A percentile compares a stretch with the other conserved stretches of the same genome.
Conservation (phyloP, 2,888 invertebrate species). For the Ophonus ardosiacus region DNA sequence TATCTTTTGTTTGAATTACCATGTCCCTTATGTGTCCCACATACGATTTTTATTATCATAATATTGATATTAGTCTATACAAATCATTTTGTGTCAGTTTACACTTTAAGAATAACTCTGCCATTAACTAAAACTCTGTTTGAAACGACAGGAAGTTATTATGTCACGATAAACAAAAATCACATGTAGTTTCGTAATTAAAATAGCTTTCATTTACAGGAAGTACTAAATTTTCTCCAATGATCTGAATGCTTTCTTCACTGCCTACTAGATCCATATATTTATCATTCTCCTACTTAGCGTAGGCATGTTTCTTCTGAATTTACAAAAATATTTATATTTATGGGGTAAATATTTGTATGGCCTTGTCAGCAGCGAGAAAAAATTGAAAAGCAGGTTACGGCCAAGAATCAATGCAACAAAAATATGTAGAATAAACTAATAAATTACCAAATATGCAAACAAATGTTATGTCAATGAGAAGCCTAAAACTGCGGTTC, state of each 20-base stretch:
- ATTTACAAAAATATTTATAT: not conserved
- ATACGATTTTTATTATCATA: not conserved
- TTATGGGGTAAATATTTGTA: slow-evolving; percentile 10
- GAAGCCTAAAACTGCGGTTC: not conserved
- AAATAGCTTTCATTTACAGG: slow-evolving; percentile 27
- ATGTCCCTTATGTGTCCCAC: not conserved
- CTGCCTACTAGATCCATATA: not conserved
- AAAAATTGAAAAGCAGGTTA: slow-evolving; percentile 6
- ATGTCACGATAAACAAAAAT: slow-evolving; percentile 36
- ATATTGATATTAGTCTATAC: not conserved
- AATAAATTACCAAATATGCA: slow-evolving; percentile 5
- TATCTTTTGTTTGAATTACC: not conserved
- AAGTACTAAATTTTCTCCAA: slow-evolving; percentile 6
- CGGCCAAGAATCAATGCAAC: not conserved
- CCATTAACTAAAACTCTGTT: not conserved
- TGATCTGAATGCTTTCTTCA: slow-evolving; percentile 3
- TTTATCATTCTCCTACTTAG: not conserved
- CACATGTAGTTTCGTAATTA: slow-evolving; percentile 35
- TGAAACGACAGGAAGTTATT: slow-evolving; percentile 12
- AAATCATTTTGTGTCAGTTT: not conserved
- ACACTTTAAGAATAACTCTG: not conserved
- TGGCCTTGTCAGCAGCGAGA: slow-evolving; percentile 23
- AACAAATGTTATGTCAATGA: slow-evolving; percentile 6
- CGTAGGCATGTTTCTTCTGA: not conserved
- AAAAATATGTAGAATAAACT: not conserved